These are phyloP conservation scores for Amphipyra berbera DNA, from an alignment of 2,888 invertebrate species.

Conservation along the genomic window DNA sequence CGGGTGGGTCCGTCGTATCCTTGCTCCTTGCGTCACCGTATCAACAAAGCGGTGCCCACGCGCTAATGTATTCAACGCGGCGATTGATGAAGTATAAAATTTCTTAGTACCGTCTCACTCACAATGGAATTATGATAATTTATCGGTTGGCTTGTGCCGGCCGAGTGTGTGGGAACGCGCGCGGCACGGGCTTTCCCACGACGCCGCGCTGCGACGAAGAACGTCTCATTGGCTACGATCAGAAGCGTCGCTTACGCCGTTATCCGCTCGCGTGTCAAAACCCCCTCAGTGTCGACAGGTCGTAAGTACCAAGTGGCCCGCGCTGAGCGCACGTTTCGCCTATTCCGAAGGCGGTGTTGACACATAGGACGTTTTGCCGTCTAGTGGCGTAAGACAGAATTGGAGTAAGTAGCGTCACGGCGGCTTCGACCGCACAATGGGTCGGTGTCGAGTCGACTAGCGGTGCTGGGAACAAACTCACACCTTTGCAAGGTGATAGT, in stretches of 20 bases:
- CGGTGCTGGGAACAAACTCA: slow-evolving; percentile 85
- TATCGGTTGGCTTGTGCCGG: slow-evolving; percentile 90
- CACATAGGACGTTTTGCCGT: slow-evolving; percentile 78
- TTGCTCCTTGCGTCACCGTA: slow-evolving; percentile 70
- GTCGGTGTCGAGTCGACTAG: slow-evolving; percentile 85
- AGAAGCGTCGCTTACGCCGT: slow-evolving; percentile 75
- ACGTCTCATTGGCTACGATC: slow-evolving; percentile 70
- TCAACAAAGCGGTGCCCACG: slow-evolving; percentile 86
- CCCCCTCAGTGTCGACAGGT: slow-evolving; percentile 61
- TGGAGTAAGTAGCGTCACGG: slow-evolving; percentile 90
- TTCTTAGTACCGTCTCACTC: slow-evolving; percentile 90
- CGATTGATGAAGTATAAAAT: slow-evolving; percentile 90
- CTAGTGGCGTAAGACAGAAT: slow-evolving; percentile 81
- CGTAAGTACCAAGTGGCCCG: slow-evolving; percentile 71
- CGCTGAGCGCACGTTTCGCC: slow-evolving; percentile 64
- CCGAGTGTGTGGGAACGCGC: slow-evolving; percentile 90
- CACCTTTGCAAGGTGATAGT: slow-evolving; percentile 85
- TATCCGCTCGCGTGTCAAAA: slow-evolving; percentile 58
- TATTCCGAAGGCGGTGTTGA: slow-evolving; percentile 65
- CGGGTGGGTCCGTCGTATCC: slow-evolving; percentile 65
- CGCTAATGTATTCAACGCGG: slow-evolving; percentile 89
- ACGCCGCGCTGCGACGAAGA: slow-evolving; percentile 69
- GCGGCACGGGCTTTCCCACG: slow-evolving; percentile 90
- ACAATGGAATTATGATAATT: slow-evolving; percentile 90
- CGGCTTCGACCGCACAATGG: slow-evolving; percentile 88